Conservation (phyloP, 2,888 invertebrate genomes). For the Eristalis intricaria region DNA sequence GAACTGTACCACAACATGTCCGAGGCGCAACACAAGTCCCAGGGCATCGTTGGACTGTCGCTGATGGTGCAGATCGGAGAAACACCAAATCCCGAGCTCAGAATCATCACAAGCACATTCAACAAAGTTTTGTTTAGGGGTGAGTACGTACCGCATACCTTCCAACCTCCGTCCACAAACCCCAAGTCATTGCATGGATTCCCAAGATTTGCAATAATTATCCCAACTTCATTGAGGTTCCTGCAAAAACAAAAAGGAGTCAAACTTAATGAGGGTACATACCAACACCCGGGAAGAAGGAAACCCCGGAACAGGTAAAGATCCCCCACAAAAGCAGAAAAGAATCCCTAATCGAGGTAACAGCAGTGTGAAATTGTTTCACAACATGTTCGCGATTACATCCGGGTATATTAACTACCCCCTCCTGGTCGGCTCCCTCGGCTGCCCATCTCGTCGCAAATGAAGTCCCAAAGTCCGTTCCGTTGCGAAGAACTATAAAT, state of each 20-base stretch:
- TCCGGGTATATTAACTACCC: slow-evolving; percentile 49
- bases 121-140: slow-evolving; percentile 93
- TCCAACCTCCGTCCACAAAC: neutral
- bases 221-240: slow-evolving; percentile 15
- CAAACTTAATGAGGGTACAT: slow-evolving; percentile 38
- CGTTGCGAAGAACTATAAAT: neutral
- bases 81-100: slow-evolving; percentile 91
- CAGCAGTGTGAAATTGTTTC: slow-evolving; percentile 73
- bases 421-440: neutral
- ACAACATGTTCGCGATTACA: slow-evolving; percentile 72
- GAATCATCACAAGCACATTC: slow-evolving; percentile 93
- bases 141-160: slow-evolving; percentile 81
- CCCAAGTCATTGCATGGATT: neutral
- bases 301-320: neutral
- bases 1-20: slow-evolving; percentile 98
- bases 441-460: neutral
- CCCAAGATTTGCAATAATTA: slow-evolving; percentile 21
- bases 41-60: slow-evolving; percentile 97
- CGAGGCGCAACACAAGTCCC: slow-evolving; percentile 97
- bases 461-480: slow-evolving; percentile 9
- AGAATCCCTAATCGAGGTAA: slow-evolving; percentile 73
- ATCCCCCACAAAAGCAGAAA: neutral
- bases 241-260: neutral
- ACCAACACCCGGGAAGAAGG: neutral
- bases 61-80: slow-evolving; percentile 97